Conservation (phyloP, 2,797 vertebrate species). For the Acomys russatus region DNA sequence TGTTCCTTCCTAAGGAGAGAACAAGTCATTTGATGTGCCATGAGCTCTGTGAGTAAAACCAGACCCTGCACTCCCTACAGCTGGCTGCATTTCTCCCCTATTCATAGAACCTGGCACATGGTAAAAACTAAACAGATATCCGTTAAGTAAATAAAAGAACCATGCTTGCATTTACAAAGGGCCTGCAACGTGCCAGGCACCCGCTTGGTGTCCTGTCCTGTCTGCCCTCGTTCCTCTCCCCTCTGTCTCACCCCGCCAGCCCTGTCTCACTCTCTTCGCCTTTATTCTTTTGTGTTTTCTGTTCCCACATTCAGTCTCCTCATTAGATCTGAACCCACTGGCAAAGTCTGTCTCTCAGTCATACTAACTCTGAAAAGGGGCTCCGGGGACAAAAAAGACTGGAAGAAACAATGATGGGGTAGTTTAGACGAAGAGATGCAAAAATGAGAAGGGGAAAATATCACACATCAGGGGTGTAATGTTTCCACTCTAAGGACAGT, state of each 20-base stretch:
- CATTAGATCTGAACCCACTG: slow-evolving; percentile 13
- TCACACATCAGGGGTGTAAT: neutral
- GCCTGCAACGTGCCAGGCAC: slow-evolving; percentile 32
- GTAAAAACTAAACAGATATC: slow-evolving; percentile 80
- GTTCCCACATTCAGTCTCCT: neutral
- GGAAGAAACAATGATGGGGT: neutral
- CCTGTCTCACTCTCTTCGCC: neutral
- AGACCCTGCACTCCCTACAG: slow-evolving; percentile 77
- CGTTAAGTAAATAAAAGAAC: slow-evolving; percentile 77
- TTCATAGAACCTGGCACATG: slow-evolving; percentile 80
- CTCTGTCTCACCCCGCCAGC: neutral
- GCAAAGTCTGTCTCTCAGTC: neutral
- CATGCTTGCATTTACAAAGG: slow-evolving; percentile 55
- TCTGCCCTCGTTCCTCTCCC: neutral
- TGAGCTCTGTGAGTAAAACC: slow-evolving; percentile 81
- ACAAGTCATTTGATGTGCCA: slow-evolving; percentile 81
- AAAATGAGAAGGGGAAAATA: neutral
- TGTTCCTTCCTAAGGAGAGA: slow-evolving; percentile 78
- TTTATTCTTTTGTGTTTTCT: slow-evolving; percentile 26
- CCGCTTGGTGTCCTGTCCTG: neutral
- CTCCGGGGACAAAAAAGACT: neutral
- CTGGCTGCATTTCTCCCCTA: slow-evolving; percentile 79
- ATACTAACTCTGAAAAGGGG: neutral
- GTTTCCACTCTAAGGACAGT: neutral
- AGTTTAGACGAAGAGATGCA: neutral